Percentiles rank a stretch among this genome's conserved stretches.
phyloP scores from a whole-genome alignment of 2,888 invertebrate species.

The Drosophila gaucha region DNA sequence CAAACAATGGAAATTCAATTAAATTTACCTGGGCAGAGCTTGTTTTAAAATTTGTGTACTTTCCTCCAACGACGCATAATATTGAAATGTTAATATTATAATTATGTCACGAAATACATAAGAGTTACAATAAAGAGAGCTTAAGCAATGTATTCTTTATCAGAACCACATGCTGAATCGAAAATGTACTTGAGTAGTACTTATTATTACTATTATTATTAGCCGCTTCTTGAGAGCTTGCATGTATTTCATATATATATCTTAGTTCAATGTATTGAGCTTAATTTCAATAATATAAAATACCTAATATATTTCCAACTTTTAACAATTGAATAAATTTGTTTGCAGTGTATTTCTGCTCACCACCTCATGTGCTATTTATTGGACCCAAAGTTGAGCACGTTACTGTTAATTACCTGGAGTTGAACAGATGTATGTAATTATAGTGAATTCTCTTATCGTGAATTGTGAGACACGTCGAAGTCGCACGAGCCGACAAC shows the following conservation, averaged over 20 bases:
- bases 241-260: too few species aligned
- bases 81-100: background rate
- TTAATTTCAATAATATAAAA: too few species aligned
- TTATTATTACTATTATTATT: too few species aligned
- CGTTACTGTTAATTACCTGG: slow-evolving; percentile 23
- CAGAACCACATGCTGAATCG: background rate
- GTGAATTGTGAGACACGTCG: slow-evolving; percentile 18
- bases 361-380: background rate
- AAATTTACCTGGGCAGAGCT: slow-evolving; percentile 13
- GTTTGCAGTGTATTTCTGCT: background rate
- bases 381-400: background rate
- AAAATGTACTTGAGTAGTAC: too few species aligned
- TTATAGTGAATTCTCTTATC: slow-evolving; percentile 8
- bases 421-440: slow-evolving; percentile 12
- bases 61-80: slow-evolving; percentile 15
- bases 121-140: background rate
- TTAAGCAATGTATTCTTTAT: background rate
- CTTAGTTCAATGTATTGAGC: too few species aligned
- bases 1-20: slow-evolving; percentile 32
- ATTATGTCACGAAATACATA: slow-evolving; percentile 4
- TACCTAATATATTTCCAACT: background rate
- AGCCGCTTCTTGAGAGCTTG: too few species aligned
- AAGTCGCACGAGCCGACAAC: slow-evolving; percentile 8
- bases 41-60: background rate
- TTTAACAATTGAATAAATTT: too few species aligned